Evolutionary conservation across 92 coral and sea anemone species (phyloP).

Genomic region (Pocillopora grandis): DNA sequence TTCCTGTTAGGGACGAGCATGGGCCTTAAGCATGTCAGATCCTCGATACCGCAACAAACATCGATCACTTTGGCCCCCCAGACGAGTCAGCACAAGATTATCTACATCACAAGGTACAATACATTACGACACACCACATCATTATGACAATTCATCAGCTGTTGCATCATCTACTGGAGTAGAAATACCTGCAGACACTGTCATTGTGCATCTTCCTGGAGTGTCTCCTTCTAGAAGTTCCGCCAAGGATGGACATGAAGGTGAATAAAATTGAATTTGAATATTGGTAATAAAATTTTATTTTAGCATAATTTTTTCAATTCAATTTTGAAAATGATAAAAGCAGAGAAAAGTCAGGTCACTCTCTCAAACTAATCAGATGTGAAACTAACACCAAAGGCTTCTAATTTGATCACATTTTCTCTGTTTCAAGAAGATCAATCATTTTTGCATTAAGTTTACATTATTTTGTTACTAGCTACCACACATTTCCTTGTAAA

Average conservation of each 20-base stretch:
- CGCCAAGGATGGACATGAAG: slow-evolving; percentile 7
- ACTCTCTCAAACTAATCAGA: too few species aligned
- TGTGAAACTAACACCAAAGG: too few species aligned
- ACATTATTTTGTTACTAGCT: too few species aligned
- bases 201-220: slow-evolving; percentile 43
- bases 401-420: too few species aligned
- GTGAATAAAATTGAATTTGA: not conserved
- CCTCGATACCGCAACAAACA: slow-evolving; percentile 47
- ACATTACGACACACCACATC: slow-evolving; percentile 16
- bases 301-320: too few species aligned
- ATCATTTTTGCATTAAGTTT: too few species aligned
- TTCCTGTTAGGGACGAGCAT: slow-evolving; percentile 16
- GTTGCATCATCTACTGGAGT: slow-evolving; percentile 4
- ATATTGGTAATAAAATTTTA: not conserved
- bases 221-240: slow-evolving; percentile 11
- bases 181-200: slow-evolving; percentile 41
- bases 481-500: too few species aligned
- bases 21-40: slow-evolving; percentile 33
- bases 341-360: too few species aligned
- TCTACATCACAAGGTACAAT: slow-evolving; percentile 33
- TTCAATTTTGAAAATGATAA: too few species aligned
- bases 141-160: slow-evolving; percentile 23
- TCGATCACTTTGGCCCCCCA: slow-evolving; percentile 40
- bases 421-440: too few species aligned
- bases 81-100: slow-evolving; percentile 33